A percentile compares a stretch with the other conserved stretches of the same genome.
Conservation (phyloP, 2,797 vertebrate species). For the Brachyrhaphis roseni region DNA sequence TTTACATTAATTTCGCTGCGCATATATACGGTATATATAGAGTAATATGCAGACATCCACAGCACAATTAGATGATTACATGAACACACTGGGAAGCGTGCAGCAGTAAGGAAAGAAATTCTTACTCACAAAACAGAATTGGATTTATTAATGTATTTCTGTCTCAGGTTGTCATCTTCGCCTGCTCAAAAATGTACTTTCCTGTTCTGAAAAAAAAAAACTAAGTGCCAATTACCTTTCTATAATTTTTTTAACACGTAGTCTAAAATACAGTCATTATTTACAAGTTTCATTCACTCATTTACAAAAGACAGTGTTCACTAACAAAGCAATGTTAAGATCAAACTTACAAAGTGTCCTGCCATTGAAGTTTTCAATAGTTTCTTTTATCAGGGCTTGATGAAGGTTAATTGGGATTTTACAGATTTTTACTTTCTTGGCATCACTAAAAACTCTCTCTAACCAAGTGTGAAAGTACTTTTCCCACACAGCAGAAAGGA, state of each 20-base stretch:
- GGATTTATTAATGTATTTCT: background rate
- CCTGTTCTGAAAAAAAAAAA: background rate
- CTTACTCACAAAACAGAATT: background rate
- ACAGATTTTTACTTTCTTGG: constrained; percentile 6
- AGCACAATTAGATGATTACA: background rate
- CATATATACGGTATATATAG: background rate
- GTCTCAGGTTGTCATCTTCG: background rate
- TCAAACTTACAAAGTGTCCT: background rate
- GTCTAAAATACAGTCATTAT: background rate
- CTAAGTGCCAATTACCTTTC: background rate
- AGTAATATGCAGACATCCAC: background rate
- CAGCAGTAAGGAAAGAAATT: background rate
- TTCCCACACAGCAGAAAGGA: constrained; percentile 31
- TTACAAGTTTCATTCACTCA: background rate
- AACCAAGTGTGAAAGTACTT: constrained; percentile 48
- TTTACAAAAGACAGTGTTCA: background rate
- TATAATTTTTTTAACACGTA: background rate
- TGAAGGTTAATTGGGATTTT: background rate
- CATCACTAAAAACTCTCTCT: constrained; percentile 34
- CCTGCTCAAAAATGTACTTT: background rate
- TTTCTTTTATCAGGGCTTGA: background rate
- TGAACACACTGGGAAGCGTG: background rate
- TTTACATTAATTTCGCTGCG: background rate
- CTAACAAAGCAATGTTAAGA: background rate
- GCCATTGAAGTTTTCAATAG: background rate